These are phyloP conservation scores for Heliopora coerulea DNA, from an alignment of 92 coral and sea anemone species.

Conservation along the genomic window DNA sequence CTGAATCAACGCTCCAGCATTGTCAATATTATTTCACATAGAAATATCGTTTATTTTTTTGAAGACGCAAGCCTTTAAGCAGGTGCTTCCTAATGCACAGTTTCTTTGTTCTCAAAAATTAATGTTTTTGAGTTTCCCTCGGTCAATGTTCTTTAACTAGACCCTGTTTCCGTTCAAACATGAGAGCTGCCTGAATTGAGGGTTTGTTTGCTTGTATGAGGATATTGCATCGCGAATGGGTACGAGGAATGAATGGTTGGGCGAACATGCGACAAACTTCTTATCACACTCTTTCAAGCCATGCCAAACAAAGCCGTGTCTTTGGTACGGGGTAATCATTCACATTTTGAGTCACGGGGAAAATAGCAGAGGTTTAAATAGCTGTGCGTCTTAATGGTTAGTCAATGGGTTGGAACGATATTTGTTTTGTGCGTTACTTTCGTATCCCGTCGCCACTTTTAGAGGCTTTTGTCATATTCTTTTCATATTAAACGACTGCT, in stretches of 20 bases:
- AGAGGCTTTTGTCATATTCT: slow-evolving; percentile 38
- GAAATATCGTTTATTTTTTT: slow-evolving; percentile 21
- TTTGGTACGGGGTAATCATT: slow-evolving; percentile 34
- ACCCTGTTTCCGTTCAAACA: slow-evolving; percentile 12
- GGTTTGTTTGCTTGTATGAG: neutral
- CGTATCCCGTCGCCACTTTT: slow-evolving; percentile 32
- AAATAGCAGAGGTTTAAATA: slow-evolving; percentile 20
- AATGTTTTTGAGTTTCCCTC: slow-evolving; percentile 14
- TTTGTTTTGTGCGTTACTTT: slow-evolving; percentile 19
- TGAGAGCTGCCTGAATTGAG: neutral
- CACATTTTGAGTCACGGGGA: slow-evolving; percentile 32
- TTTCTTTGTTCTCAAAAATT: slow-evolving; percentile 5
- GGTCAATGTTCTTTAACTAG: neutral
- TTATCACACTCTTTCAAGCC: slow-evolving; percentile 25
- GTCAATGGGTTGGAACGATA: slow-evolving; percentile 41
- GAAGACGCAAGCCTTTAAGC: slow-evolving; percentile 2
- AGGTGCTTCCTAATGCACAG: slow-evolving; percentile 22
- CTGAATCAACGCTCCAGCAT: neutral
- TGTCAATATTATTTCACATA: slow-evolving; percentile 8
- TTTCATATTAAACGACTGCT: slow-evolving; percentile 35
- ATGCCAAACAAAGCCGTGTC: slow-evolving; percentile 27
- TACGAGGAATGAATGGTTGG: neutral
- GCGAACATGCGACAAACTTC: neutral
- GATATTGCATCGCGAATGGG: neutral
- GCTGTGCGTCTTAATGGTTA: slow-evolving; percentile 29